A percentile compares a stretch with the other conserved stretches of the same genome.
Evolutionary conservation across 2,888 invertebrate genomes (phyloP).

Genomic region (Sphaerophoria taeniata): DNA sequence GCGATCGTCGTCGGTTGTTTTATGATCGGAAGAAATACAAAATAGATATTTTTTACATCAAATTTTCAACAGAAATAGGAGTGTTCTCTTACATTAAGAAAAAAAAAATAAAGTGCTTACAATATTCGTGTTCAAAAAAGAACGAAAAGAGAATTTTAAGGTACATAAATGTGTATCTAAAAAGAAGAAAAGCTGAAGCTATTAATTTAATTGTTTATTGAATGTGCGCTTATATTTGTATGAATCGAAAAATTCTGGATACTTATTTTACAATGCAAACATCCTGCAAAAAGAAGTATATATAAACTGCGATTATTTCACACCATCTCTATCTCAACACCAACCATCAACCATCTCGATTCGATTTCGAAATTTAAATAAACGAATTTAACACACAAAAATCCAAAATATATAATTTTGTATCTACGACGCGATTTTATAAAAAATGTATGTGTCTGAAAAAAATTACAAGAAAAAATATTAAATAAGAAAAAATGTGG

Average conservation of each 20-base stretch:
- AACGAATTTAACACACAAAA: constrained; percentile 52
- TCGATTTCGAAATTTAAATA: constrained; percentile 60
- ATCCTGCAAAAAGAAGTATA: constrained; percentile 30
- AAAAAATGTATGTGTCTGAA: constrained; percentile 40
- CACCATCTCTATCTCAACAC: constrained; percentile 29
- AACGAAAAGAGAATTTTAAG: constrained; percentile 26
- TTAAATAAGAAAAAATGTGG: constrained; percentile 43
- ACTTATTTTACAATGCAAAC: constrained; percentile 50
- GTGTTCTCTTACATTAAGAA: constrained; percentile 11
- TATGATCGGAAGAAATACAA: constrained; percentile 64
- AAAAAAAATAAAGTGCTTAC: constrained; percentile 30
- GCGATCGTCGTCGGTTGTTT: constrained; percentile 70
- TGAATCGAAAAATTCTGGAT: constrained; percentile 49
- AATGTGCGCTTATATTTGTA: constrained; percentile 50
- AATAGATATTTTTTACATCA: constrained; percentile 54
- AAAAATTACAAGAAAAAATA: constrained; percentile 17
- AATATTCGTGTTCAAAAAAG: constrained; percentile 33
- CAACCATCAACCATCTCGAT: constrained; percentile 62
- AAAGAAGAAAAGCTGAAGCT: constrained; percentile 40
- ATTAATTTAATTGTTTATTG: constrained; percentile 41
- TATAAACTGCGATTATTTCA: constrained; percentile 16
- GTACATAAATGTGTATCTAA: constrained; percentile 43
- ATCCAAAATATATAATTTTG: constrained; percentile 63
- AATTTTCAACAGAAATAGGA: constrained; percentile 19
- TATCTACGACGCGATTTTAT: constrained; percentile 70